Percentiles rank a stretch among this genome's conserved stretches.
These are phyloP conservation scores for Hippocampus guttulatus DNA, from an alignment of 2,113 vertebrate species.

Conservation along the genomic window DNA sequence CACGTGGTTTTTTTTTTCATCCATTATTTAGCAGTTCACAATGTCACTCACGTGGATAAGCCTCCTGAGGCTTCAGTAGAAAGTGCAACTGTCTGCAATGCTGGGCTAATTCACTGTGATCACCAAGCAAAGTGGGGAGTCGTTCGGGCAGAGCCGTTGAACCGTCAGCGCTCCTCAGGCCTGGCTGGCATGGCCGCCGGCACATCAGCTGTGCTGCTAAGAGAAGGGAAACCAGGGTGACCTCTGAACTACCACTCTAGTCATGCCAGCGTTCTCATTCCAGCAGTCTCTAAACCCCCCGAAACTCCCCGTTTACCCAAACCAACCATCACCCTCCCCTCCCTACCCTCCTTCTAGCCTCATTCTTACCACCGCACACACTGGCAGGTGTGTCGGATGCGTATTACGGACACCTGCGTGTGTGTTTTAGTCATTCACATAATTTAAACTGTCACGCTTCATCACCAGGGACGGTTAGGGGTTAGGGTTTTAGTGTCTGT, in stretches of 20 bases:
- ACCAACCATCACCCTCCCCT: slow-evolving; percentile 14
- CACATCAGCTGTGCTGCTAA: slow-evolving; percentile 67
- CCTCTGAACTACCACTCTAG: slow-evolving; percentile 52
- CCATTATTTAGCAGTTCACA: slow-evolving; percentile 34
- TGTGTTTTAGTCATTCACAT: slow-evolving; percentile 1
- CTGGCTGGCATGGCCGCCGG: slow-evolving; percentile 49
- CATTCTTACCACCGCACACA: slow-evolving; percentile 28
- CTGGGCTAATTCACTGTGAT: slow-evolving; percentile 63
- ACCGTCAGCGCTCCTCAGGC: slow-evolving; percentile 52
- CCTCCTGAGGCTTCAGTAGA: slow-evolving; percentile 45
- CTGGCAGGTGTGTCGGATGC: slow-evolving; percentile 48
- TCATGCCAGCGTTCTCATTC: slow-evolving; percentile 21
- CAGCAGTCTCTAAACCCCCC: slow-evolving; percentile 45
- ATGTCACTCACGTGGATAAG: slow-evolving; percentile 14
- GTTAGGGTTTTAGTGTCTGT: no score
- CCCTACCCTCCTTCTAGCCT: slow-evolving; percentile 18
- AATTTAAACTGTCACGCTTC: no score
- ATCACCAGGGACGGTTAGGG: no score
- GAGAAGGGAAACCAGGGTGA: slow-evolving; percentile 62
- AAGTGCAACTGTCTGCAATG: slow-evolving; percentile 20
- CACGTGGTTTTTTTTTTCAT: slow-evolving; percentile 23
- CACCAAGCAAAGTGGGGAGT: slow-evolving; percentile 45
- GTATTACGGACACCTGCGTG: slow-evolving; percentile 40
- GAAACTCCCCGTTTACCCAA: slow-evolving; percentile 2
- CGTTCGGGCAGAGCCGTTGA: slow-evolving; percentile 49